Percentiles rank a stretch among this genome's conserved stretches.
Evolutionary conservation across 2,888 invertebrate species (phyloP).

Genomic region (Linnaemya vulpina): DNA sequence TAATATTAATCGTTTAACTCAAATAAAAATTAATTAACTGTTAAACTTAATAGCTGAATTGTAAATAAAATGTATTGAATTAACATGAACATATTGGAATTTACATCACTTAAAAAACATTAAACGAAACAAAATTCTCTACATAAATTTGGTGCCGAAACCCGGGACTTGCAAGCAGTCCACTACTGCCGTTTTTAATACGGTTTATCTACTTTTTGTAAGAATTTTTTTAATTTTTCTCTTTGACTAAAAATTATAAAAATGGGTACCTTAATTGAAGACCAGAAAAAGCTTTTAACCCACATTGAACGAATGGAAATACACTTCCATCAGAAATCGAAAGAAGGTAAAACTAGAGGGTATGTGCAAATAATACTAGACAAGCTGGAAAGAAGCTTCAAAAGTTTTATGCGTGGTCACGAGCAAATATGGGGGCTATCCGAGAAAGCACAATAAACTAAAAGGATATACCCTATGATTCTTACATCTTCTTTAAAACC

Average conservation of each 20-base stretch:
- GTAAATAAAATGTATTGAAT: too few species aligned
- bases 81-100: too few species aligned
- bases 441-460: slow-evolving; percentile 41
- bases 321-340: slow-evolving; percentile 7
- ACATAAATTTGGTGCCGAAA: too few species aligned
- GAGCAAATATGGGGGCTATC: slow-evolving; percentile 38
- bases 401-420: slow-evolving; percentile 56
- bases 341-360: neutral
- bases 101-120: too few species aligned
- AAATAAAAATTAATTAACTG: too few species aligned
- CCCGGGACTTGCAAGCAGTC: too few species aligned
- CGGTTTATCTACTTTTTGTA: too few species aligned
- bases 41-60: too few species aligned
- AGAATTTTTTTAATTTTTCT: too few species aligned
- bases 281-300: neutral
- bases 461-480: slow-evolving; percentile 40
- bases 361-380: slow-evolving; percentile 36
- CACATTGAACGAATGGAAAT: slow-evolving; percentile 24
- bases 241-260: neutral
- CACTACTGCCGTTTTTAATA: too few species aligned
- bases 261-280: slow-evolving; percentile 35
- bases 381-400: slow-evolving; percentile 35
- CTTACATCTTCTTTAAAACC: slow-evolving; percentile 45
- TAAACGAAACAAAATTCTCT: too few species aligned
- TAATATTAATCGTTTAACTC: too few species aligned